Percentiles rank a stretch among this genome's conserved stretches.
phyloP scores from a whole-genome alignment of 1,140 invertebrate genomes.

The Gryon sp. region DNA sequence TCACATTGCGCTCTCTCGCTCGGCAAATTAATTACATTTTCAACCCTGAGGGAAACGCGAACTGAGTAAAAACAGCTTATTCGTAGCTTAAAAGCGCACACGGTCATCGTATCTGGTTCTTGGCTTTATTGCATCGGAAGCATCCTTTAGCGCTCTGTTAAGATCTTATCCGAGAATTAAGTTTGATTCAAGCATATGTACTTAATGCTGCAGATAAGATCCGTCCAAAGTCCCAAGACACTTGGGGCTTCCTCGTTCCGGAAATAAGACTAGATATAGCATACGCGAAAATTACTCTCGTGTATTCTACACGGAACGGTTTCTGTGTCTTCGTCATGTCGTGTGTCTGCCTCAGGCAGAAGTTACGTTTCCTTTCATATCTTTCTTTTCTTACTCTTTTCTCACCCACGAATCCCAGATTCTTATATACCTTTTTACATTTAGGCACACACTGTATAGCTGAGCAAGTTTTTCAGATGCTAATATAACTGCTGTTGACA shows the following conservation, averaged over 20 bases:
- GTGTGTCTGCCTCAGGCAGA: constrained; percentile 12
- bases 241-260: not conserved
- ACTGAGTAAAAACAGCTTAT: constrained; percentile 4
- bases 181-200: constrained; percentile 70
- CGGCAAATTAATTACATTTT: constrained; percentile 6
- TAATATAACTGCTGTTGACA: too few species aligned
- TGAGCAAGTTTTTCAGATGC: too few species aligned
- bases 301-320: not conserved
- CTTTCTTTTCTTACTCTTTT: not conserved
- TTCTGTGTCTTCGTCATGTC: constrained; percentile 10
- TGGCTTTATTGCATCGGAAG: constrained; percentile 56
- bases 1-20: not conserved
- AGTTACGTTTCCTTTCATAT: not conserved
- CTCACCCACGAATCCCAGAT: not conserved
- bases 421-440: too few species aligned
- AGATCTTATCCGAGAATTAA: constrained; percentile 70
- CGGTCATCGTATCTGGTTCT: constrained; percentile 39
- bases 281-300: not conserved
- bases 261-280: constrained; percentile 26
- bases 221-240: constrained; percentile 3
- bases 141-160: constrained; percentile 50
- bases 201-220: constrained; percentile 59
- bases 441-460: too few species aligned
- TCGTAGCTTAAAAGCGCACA: constrained; percentile 44
- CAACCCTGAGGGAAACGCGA: not conserved